Evolutionary conservation across 2,113 vertebrate genomes (phyloP), one percentile per base, ranked within the genome.

Genomic region (Capricornis sumatraensis): DNA sequence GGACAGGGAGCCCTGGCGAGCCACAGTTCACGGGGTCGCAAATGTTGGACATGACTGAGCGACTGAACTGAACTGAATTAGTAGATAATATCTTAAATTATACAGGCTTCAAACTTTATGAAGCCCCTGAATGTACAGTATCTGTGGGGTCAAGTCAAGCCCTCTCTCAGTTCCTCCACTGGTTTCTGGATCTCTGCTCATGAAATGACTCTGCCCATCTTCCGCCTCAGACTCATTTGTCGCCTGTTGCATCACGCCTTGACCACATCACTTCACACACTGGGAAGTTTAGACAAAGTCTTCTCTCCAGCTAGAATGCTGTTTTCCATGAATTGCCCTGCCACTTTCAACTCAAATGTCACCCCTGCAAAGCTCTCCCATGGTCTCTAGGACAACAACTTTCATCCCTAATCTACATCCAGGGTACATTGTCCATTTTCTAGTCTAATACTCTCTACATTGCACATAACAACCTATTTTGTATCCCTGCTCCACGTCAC

Each of bases 131-230:
- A 55, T 12, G 43, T 9, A 11, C 6, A 17, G 4, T 25, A 30
- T 64, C 33, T 47, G 36, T 15, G 2, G 40, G 4, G 33, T 7
- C 36, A 40, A 21, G 10, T 19, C 10, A 33, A 4, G 3, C 16
- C 12, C 30, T 52, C 4, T 90, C 50, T 60, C 33, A 16, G 2
- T 23, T 57, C 21, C 12, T 23, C 17, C 28, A 9, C 11, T 19
- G 17, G 6, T 1, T 19, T 64, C 40, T 11, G 2, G 0, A 3
- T 21, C 7, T 17, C 57, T 8, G 0, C 1, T 0, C 13, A 19
- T 36, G 17, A 74, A 52, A 8, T 4, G 50, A 16, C 16, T 12
- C 13, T 58, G 3, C 13, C 33, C 53, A 50, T 3, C 33, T 53
- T 62, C 57, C 11, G 40, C 33, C 43, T 57, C n/a, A 57, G 17